Conservation (phyloP, 2,888 invertebrate species). For the Adela reaumurella region DNA sequence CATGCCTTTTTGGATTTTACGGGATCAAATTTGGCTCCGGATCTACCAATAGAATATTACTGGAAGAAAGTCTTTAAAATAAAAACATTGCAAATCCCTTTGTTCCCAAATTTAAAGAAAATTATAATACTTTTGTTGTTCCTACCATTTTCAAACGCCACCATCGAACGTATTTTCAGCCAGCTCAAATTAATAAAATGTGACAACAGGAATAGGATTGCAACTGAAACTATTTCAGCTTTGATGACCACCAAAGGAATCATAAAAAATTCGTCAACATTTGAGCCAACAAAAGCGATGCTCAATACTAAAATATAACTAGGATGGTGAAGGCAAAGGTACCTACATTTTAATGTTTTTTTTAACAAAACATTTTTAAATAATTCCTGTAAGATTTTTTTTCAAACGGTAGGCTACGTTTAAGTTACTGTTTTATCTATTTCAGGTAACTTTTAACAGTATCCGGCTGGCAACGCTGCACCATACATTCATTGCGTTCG, state of each 20-base stretch:
- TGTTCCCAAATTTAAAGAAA: neutral
- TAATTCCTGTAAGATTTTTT: neutral
- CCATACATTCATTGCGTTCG: too few species aligned
- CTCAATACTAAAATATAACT: constrained; percentile 6
- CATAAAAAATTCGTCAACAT: neutral
- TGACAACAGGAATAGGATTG: constrained; percentile 1
- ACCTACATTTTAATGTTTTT: neutral
- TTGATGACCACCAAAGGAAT: constrained; percentile 1
- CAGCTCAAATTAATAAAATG: neutral
- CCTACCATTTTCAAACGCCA: neutral
- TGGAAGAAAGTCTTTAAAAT: constrained; percentile 1
- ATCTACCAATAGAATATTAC: neutral
- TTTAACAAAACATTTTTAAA: neutral
- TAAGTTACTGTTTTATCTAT: neutral
- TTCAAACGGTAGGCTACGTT: neutral
- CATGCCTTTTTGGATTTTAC: neutral
- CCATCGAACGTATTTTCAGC: neutral
- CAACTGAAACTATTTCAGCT: constrained; percentile 1
- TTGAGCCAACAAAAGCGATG: constrained; percentile 8
- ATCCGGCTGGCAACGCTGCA: too few species aligned
- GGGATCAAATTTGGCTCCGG: neutral
- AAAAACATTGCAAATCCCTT: neutral
- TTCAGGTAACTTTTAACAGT: neutral
- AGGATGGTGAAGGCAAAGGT: neutral
- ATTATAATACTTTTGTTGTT: neutral